A percentile compares a stretch with the other conserved stretches of the same genome.
phyloP scores from a whole-genome alignment of 2,113 vertebrate genomes.

The Pogonocichla stellata region DNA sequence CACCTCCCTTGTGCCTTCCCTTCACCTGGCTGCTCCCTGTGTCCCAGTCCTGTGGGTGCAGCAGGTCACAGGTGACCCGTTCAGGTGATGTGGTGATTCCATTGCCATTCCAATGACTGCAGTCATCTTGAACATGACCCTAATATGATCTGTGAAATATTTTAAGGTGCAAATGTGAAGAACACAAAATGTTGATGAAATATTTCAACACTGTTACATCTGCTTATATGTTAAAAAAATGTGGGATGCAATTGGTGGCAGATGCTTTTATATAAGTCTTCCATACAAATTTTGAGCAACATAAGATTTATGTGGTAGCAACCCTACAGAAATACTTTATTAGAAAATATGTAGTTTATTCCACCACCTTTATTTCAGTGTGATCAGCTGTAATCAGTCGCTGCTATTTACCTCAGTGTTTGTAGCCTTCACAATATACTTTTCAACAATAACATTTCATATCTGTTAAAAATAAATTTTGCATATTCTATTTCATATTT shows the following conservation, averaged over 20 bases:
- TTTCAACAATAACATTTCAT: neutral
- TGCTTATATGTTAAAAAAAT: neutral
- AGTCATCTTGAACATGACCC: neutral
- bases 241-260: neutral
- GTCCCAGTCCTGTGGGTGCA: too few species aligned
- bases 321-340: neutral
- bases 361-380: neutral
- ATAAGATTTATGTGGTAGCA: neutral
- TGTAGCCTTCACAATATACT: neutral
- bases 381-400: neutral
- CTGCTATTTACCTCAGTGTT: neutral
- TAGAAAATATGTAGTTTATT: neutral
- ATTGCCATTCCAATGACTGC: neutral
- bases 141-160: neutral
- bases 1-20: fast-evolving
- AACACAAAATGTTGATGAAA: neutral
- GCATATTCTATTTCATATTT: neutral
- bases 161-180: neutral
- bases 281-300: neutral
- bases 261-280: neutral
- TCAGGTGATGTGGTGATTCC: neutral
- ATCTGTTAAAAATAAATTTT: neutral
- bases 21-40: neutral
- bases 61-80: fast-evolving
- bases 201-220: neutral